phyloP scores from a whole-genome alignment of 2,113 vertebrate species.

The Cyrtonyx montezumae region DNA sequence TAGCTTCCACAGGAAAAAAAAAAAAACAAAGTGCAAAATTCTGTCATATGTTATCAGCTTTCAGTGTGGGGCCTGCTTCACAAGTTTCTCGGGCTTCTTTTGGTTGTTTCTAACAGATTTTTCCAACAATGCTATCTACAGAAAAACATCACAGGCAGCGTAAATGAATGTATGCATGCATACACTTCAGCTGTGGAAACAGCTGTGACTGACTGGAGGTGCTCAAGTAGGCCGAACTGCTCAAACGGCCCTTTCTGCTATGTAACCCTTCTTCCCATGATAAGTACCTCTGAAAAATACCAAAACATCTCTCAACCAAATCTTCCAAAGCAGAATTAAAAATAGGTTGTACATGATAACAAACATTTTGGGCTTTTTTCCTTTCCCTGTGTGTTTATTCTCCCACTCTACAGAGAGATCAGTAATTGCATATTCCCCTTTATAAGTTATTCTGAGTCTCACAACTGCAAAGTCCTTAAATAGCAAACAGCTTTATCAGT shows the following conservation, averaged over 20 bases:
- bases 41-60: not conserved
- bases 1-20: not conserved
- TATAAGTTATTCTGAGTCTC: not conserved
- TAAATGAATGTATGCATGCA: not conserved
- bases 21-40: not conserved
- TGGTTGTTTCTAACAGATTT: not conserved
- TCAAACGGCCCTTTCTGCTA: not conserved
- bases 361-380: not conserved
- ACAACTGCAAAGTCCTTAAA: not conserved
- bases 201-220: not conserved
- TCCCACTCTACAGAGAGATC: not conserved
- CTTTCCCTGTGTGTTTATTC: not conserved
- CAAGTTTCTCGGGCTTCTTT: not conserved
- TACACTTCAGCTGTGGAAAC: not conserved
- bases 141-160: not conserved
- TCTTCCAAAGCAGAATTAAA: not conserved
- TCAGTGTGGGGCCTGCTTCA: not conserved
- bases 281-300: not conserved
- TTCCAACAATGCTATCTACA: not conserved
- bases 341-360: not conserved
- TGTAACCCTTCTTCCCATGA: not conserved
- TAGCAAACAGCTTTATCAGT: not conserved
- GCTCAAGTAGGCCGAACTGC: not conserved
- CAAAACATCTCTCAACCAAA: not conserved
- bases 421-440: not conserved